Base-by-base conservation (phyloP, 2,113 vertebrate species). In the Vidua macroura region DNA sequence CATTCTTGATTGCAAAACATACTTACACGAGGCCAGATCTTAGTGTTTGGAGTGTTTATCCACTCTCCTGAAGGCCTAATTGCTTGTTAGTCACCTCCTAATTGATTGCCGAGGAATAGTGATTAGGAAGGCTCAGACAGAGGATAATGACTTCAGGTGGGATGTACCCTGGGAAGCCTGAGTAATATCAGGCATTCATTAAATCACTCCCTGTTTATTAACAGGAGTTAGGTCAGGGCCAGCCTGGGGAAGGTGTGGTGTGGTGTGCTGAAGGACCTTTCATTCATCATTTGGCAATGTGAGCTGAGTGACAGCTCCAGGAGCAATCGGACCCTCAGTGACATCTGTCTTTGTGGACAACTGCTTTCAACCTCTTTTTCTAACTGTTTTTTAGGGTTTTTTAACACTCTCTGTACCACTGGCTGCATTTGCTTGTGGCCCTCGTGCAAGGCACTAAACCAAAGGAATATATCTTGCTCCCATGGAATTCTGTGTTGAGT, bases 51-150 rank as follows among this genome's bases (percentile, higher is more conserved):
- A 91, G 82, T 91, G 75, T 96, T 95, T 93, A 89, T 56, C 35
- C 59, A 86, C 73, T 52, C 64, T 84, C 51, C 51, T 62, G 51
- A 92, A 73, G 64, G 33, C 79, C 83, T 94, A 93, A 94, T 93
- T 95, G 46, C 80, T 92, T 91, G 35, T 94, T 95, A 96, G 75
- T 94, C 83, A 86, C 68, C 66, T 87, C 43, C 60, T 91, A 91
- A 95, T 74, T 93, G 82, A 95, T 83, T 94, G 51, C 63, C 77
- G 55, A 77, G 59, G 39, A 83, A 86, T 8, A 70, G 39, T n/a
- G 68, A 93, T 95, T 80, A 86, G 48, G 59, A 94, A 74, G 70
- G 15, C 28, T 87, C 84, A 76, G 53, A 9, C 0, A 74, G 79
- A 81, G 39, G 30, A 90, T 41, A 85, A 93, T 73, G 59, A 73